These are phyloP conservation scores for Matsumurasca onukii DNA, from an alignment of 1,140 invertebrate species.

Conservation along the genomic window DNA sequence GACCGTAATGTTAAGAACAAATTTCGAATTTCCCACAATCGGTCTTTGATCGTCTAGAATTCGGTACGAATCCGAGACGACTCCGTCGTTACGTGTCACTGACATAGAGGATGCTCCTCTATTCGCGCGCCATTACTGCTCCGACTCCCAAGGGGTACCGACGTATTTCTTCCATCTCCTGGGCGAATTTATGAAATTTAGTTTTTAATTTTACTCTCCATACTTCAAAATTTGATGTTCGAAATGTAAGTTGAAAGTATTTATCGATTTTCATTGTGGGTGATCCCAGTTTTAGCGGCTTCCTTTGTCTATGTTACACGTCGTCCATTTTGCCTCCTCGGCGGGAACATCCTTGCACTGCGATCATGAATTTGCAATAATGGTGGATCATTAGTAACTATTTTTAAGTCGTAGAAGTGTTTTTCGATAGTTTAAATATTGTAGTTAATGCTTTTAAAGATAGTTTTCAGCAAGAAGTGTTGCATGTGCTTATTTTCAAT, in stretches of 20 bases:
- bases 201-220: not conserved
- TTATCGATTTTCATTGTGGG: not conserved
- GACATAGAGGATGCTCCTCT: too few species aligned
- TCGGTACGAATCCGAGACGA: too few species aligned
- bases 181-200: not conserved
- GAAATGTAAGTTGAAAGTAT: not conserved
- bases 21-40: too few species aligned
- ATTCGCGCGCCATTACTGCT: constrained; percentile 10
- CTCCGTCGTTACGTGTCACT: too few species aligned
- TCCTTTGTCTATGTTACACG: not conserved
- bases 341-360: not conserved
- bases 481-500: not conserved
- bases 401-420: not conserved
- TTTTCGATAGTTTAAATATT: not conserved
- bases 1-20: too few species aligned
- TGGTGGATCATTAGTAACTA: not conserved
- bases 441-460: not conserved
- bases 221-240: not conserved
- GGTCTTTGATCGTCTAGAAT: too few species aligned
- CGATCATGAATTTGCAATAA: not conserved
- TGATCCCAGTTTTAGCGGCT: not conserved
- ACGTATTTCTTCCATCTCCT: not conserved
- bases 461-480: not conserved
- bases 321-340: constrained; percentile 9
- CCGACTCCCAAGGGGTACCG: not conserved